A percentile compares a stretch with the other conserved stretches of the same genome.
Evolutionary conservation across 2,113 vertebrate species (phyloP).

Genomic region (Chitala chitala): DNA sequence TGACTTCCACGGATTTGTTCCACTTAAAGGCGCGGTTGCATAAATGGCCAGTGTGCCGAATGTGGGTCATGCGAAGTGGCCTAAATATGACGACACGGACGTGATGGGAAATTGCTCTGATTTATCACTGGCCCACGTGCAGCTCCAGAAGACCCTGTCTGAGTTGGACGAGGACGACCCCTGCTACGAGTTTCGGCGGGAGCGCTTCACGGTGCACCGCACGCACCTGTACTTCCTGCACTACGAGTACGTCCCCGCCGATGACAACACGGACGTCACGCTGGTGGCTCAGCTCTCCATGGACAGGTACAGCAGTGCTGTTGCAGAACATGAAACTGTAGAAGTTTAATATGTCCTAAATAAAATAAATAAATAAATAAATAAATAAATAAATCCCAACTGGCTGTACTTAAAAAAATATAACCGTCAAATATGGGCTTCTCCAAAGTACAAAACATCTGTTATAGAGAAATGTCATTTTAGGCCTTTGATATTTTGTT

Average conservation of each 20-base stretch:
- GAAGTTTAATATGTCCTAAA: too few relatives aligned
- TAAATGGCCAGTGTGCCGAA: not conserved
- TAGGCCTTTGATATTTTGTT: too few relatives aligned
- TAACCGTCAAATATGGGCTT: not conserved
- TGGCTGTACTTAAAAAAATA: too few relatives aligned
- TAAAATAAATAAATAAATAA: too few relatives aligned
- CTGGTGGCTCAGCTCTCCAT: constrained; percentile 96
- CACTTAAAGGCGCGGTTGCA: constrained; percentile 7
- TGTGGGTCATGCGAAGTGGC: not conserved
- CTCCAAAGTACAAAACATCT: not conserved
- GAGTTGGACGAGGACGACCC: constrained; percentile 94
- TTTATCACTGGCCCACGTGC: constrained; percentile 27
- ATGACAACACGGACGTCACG: constrained; percentile 83
- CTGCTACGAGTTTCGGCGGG: constrained; percentile 93
- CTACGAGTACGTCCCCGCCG: constrained; percentile 77
- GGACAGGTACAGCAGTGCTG: too few relatives aligned
- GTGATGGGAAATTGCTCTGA: constrained; percentile 2
- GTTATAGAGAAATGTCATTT: not conserved
- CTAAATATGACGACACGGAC: not conserved
- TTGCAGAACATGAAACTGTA: too few relatives aligned
- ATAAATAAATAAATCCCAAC: too few relatives aligned
- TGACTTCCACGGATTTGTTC: constrained; percentile 12
- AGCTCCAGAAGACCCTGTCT: constrained; percentile 94
- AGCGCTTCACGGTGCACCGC: constrained; percentile 91
- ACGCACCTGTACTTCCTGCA: constrained; percentile 95